phyloP scores from a whole-genome alignment of 2,113 vertebrate genomes.

The Ptyas mucosa region DNA sequence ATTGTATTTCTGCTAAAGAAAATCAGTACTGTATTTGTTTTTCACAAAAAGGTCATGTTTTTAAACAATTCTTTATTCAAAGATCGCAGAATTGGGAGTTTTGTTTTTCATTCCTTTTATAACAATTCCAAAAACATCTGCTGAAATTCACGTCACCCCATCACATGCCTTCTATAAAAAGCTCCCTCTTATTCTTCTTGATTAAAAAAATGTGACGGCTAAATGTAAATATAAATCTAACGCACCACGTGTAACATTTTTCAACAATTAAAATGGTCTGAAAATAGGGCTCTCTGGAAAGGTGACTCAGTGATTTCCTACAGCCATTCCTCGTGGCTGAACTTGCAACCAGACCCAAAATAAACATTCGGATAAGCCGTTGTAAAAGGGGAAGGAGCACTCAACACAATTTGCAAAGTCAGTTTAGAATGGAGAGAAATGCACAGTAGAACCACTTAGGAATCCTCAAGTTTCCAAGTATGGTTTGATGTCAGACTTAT shows the following conservation, averaged over 20 bases:
- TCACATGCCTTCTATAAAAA: conserved; percentile 2
- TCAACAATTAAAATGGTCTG: conserved; percentile 41
- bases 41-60: neutral
- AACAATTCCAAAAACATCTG: neutral
- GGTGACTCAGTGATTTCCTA: conserved; percentile 53
- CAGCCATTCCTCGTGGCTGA: conserved; percentile 26
- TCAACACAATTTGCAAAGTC: neutral
- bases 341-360: conserved; percentile 45
- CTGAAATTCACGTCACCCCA: neutral
- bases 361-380: conserved; percentile 46
- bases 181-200: neutral
- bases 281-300: conserved; percentile 55
- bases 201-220: neutral
- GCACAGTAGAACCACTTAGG: too few relatives aligned
- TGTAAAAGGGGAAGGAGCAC: neutral
- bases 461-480: neutral
- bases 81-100: neutral
- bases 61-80: neutral
- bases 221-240: conserved; percentile 43
- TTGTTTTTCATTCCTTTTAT: conserved; percentile 5
- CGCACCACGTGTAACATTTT: neutral
- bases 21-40: neutral
- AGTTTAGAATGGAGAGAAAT: rapidly evolving
- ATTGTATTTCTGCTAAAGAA: neutral
- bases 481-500: neutral